These are phyloP conservation scores for Phodopus roborovskii DNA, from an alignment of 2,113 vertebrate species.

Conservation along the genomic window DNA sequence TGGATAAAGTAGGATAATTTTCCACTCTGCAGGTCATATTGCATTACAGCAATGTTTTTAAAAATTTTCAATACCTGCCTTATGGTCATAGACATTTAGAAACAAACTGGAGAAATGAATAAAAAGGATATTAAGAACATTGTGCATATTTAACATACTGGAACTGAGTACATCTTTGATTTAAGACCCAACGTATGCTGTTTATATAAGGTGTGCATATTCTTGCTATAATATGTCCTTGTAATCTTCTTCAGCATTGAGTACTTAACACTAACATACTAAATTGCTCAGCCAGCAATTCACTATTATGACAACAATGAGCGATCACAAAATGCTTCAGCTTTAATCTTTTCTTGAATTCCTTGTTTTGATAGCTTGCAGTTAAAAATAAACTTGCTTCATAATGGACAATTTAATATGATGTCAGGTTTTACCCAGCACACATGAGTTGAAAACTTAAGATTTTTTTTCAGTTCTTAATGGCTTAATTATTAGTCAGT, in stretches of 20 bases:
- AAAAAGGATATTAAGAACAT: neutral
- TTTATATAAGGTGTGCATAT: neutral
- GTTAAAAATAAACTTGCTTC: constrained; percentile 28
- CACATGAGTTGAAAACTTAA: constrained; percentile 45
- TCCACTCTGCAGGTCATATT: neutral
- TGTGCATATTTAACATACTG: neutral
- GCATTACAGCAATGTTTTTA: neutral
- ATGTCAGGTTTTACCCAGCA: neutral
- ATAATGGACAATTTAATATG: constrained; percentile 26
- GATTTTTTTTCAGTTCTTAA: neutral
- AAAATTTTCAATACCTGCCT: neutral
- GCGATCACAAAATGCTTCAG: constrained; percentile 16
- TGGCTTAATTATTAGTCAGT: neutral
- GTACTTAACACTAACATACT: neutral
- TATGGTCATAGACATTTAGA: neutral
- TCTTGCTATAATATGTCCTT: neutral
- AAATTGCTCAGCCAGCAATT: neutral
- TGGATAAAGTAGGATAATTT: neutral
- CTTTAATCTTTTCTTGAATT: constrained; percentile 3
- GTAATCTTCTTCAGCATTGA: neutral
- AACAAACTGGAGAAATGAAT: neutral
- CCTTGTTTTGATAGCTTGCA: constrained; percentile 39
- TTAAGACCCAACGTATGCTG: neutral
- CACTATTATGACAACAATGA: neutral
- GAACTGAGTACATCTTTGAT: neutral